These are phyloP conservation scores for Cepphus grylle DNA, from an alignment of 2,113 vertebrate genomes.

Conservation along the genomic window DNA sequence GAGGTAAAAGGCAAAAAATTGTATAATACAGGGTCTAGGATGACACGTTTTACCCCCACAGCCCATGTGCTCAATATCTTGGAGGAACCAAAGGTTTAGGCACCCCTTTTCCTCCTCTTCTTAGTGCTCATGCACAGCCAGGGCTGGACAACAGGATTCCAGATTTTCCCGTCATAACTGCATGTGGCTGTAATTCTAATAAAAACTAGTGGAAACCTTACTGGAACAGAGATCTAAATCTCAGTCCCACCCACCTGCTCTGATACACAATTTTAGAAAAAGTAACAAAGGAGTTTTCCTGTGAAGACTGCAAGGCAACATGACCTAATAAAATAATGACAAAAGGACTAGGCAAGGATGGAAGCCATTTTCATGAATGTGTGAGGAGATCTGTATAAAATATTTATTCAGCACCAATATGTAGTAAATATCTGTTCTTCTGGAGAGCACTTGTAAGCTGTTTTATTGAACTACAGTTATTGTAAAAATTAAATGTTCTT, in stretches of 20 bases:
- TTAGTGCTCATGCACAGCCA: not conserved
- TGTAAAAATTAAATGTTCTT: constrained; percentile 5
- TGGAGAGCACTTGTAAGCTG: not conserved
- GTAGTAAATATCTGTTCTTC: not conserved
- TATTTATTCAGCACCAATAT: not conserved
- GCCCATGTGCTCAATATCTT: not conserved
- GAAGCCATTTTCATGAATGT: not conserved
- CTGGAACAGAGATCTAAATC: not conserved
- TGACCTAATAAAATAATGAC: not conserved
- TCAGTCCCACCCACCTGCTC: not conserved
- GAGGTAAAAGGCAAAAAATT: not conserved
- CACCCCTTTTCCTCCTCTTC: not conserved
- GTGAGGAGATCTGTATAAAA: not conserved
- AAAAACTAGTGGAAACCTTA: constrained; percentile 5
- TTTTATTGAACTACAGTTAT: not conserved
- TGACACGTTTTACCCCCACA: fast-evolving
- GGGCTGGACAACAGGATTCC: not conserved
- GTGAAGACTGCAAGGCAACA: not conserved
- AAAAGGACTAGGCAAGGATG: not conserved
- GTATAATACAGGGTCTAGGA: not conserved
- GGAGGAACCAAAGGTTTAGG: not conserved
- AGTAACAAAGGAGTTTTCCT: not conserved
- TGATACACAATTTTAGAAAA: not conserved
- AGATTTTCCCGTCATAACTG: not conserved
- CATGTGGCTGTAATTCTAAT: not conserved